phyloP scores from a whole-genome alignment of 92 coral and sea anemone genomes.

The Epizoanthus stellaris region DNA sequence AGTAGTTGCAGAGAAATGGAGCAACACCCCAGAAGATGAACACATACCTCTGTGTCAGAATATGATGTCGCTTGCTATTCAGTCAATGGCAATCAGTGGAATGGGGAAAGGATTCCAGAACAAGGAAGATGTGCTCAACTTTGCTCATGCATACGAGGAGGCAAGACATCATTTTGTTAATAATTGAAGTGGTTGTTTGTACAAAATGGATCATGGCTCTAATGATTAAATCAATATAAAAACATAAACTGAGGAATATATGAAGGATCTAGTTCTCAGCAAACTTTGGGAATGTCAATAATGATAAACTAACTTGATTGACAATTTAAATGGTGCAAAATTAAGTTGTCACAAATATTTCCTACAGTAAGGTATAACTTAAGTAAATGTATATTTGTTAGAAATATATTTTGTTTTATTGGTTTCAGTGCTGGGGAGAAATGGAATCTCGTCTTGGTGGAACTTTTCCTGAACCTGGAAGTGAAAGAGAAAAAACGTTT shows the following conservation, averaged over 20 bases:
- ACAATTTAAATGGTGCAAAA: too few species aligned
- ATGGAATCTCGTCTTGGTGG: constrained; percentile 76
- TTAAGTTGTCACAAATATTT: too few species aligned
- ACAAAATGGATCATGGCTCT: too few species aligned
- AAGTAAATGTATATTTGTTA: background rate
- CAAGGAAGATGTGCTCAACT: constrained; percentile 12
- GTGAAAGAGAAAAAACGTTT: constrained; percentile 78
- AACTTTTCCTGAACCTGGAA: constrained; percentile 80
- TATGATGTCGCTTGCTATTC: constrained; percentile 39
- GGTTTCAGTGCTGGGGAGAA: constrained; percentile 82
- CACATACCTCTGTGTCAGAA: constrained; percentile 31
- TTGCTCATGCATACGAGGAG: constrained; percentile 27
- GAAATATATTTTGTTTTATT: background rate
- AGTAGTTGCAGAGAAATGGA: constrained; percentile 26
- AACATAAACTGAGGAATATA: too few species aligned
- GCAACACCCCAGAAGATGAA: constrained; percentile 1
- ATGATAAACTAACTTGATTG: too few species aligned
- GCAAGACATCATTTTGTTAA: background rate
- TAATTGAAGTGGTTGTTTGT: too few species aligned
- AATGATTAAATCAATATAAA: too few species aligned
- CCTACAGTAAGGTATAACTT: too few species aligned
- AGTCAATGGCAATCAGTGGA: constrained; percentile 37
- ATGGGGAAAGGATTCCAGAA: constrained; percentile 31
- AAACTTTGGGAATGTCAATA: too few species aligned
- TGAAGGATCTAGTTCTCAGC: too few species aligned